Evolutionary conservation across 2,113 vertebrate genomes (phyloP), one percentile per base, ranked within the genome.

Genomic region (Felis chaus): DNA sequence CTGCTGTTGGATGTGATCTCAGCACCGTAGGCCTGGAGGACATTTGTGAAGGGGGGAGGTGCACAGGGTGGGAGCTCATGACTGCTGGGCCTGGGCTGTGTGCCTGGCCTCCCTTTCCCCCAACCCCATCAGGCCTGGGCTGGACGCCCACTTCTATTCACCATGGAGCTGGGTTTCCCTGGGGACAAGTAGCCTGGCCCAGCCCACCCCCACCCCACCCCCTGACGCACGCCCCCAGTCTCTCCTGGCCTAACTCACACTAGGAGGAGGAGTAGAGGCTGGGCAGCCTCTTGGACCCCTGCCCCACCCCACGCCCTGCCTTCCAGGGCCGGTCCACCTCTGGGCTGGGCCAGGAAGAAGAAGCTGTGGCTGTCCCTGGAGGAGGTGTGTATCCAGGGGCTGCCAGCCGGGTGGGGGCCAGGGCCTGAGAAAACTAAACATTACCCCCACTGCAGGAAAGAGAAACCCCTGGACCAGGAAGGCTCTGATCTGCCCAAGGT

Each of bases 81-180:
- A 63, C 79, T 76, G 68, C 85, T 55, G 29, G 63, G 41, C 71
- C n/a, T 8, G 55, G 76, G 82, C 91, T 81, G 74, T 76, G 87
- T 65, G 94, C 53, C 91, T 68, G 53, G 93, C 61, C 94, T 76
- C 45, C 25, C 31, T 78, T 74, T 65, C 48, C 81, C 81, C 89
- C n/a, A 19, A 74, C 74, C 31, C 80, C 81, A 73, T 91, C 25
- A 57, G 57, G 80, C 76, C 90, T 3, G 39, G 97, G 97, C 97
- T 86, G 83, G 79, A 73, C 5, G 69, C 95, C 92, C 57, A 65
- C 65, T 98, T 85, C 82, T 95, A 71, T 96, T 97, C 96, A 93
- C 94, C 39, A 63, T 4, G 71, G 90, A 97, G 87, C 94, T 95
- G 61, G 84, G 97, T 98, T 98, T 98, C 98, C 98, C 94, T 97